A percentile compares a stretch with the other conserved stretches of the same genome.
Evolutionary conservation across 2,113 vertebrate species (phyloP).

Genomic region (Rhea pennata): DNA sequence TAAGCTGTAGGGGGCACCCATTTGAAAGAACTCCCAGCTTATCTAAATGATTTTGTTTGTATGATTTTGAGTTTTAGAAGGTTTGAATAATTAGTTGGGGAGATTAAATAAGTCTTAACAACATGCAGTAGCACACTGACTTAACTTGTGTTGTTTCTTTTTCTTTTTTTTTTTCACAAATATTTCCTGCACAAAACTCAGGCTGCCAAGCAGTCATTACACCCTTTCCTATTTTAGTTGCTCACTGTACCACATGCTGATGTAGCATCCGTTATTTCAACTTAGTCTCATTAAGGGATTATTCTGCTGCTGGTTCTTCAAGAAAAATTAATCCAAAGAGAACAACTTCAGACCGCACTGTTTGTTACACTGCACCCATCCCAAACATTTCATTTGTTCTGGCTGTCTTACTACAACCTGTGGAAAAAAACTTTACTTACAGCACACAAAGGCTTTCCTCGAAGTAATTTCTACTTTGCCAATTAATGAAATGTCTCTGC

Average conservation of each 20-base stretch:
- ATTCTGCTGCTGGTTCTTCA: constrained; percentile 6
- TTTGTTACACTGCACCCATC: constrained; percentile 15
- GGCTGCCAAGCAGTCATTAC: constrained; percentile 37
- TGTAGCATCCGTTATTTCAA: constrained; percentile 34
- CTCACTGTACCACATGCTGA: constrained; percentile 62
- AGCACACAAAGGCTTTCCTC: background rate
- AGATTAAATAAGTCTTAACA: constrained; percentile 79
- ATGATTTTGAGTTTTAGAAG: constrained; percentile 80
- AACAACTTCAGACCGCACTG: constrained; percentile 33
- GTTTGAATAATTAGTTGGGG: constrained; percentile 78
- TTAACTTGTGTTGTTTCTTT: background rate
- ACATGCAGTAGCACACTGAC: constrained; percentile 54
- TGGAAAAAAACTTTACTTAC: constrained; percentile 16
- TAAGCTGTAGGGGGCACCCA: constrained; percentile 74
- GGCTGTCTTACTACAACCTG: constrained; percentile 36
- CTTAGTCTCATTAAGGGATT: constrained; percentile 46
- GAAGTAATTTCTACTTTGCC: background rate
- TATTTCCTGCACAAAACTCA: constrained; percentile 53
- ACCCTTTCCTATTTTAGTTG: constrained; percentile 45
- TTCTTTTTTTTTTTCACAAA: background rate
- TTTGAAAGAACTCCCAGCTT: constrained; percentile 76
- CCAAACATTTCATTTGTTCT: constrained; percentile 42
- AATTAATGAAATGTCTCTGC: constrained; percentile 29
- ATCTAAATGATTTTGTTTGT: constrained; percentile 81
- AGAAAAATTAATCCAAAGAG: constrained; percentile 60